Base-by-base conservation (phyloP, 2,113 vertebrate genomes). In the Trichechus manatus region DNA sequence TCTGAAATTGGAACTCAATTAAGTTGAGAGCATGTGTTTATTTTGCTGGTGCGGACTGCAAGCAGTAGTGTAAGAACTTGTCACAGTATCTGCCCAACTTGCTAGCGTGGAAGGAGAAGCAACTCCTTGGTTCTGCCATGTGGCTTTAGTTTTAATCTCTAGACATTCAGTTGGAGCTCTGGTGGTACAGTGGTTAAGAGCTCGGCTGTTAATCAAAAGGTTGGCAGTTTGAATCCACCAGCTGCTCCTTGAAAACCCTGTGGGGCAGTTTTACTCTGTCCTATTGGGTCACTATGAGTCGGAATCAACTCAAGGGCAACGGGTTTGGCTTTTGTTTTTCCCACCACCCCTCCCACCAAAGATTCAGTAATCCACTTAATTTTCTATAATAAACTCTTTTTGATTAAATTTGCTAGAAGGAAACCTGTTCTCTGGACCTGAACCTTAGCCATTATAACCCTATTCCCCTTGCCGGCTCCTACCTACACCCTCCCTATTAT, bases 341-440 rank as follows among this genome's bases (percentile, higher is more conserved):
- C 15, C 13, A 64, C 22, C 27, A 64, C 23, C 86, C 53, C 22
- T 86, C 10, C 3, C 23, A 1, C 0, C 2, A 39, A 63, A 87
- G 50, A 63, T 42, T 83, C 42, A 87, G 10, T 77, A n/a, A 87
- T 47, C 42, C 6, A 33, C 9, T 82, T 77, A 42, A 68, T 50
- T 47, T 13, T 70, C 44, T 82, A 78, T 29, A 31, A 15, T 64
- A 53, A 85, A 86, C 39, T 33, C 6, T n/a, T 92, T 94, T n/a
- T 90, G 13, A 82, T 94, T 82, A 93, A 77, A 78, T 50, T 50
- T 96, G 0, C 10, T 68, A 95, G 50, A 74, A 92, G 22, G 42
- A 61, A 96, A 13, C 64, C 59, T 81, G 80, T 15, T 86, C 68
- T 96, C 22, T 72, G 50, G 50, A 79, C 13, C 36, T n/a, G 31